Evolutionary conservation across 2,888 invertebrate species (phyloP), one percentile per base, ranked within the genome.

Genomic region (Muscina levida): DNA sequence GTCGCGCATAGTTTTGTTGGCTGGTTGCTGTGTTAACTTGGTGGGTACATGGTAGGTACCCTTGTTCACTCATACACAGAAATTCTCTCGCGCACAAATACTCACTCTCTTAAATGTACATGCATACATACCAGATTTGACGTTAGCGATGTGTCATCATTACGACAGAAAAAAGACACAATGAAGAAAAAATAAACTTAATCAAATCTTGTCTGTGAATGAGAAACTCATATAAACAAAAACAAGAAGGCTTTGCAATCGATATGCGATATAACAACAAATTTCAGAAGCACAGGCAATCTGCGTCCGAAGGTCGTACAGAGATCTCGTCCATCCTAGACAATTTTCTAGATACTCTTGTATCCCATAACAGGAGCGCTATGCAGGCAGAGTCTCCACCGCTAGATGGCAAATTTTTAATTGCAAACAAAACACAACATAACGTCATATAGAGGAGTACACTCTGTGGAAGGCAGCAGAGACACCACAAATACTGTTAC

Each of bases 401-500:
- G 31, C 31, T 5, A 31, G 57, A 62, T n/a, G 42, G 13, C 48
- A 73, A 56, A 31, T 8, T 78, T 75, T 71, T 22, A 72, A 26
- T 74, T 62, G 57, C 53, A 70, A 68, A 39, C 53, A 76, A 79
- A 72, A 67, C 42, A 73, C 66, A 72, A 62, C 42, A 62, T 42
- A 62, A 62, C 39, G 42, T 31, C 17, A 42, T 19, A 59, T 11
- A 59, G 22, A 56, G 6, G n/a, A 13, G 56, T 56, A 56, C 56
- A n/a, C 56, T 13, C 56, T 59, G 37, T 66, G 48, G 68, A 51
- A 82, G 79, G 59, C 72, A 72, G 66, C 77, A 82, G 82, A 82
- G 83, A 85, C 84, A 85, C 84, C 84, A 84, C 84, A 85, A 85
- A 86, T 87, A 88, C 87, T 87, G 87, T 88, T 89, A 87, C 86